Evolutionary conservation across 2,888 invertebrate genomes (phyloP).

Genomic region (Lamellibrachia columna): DNA sequence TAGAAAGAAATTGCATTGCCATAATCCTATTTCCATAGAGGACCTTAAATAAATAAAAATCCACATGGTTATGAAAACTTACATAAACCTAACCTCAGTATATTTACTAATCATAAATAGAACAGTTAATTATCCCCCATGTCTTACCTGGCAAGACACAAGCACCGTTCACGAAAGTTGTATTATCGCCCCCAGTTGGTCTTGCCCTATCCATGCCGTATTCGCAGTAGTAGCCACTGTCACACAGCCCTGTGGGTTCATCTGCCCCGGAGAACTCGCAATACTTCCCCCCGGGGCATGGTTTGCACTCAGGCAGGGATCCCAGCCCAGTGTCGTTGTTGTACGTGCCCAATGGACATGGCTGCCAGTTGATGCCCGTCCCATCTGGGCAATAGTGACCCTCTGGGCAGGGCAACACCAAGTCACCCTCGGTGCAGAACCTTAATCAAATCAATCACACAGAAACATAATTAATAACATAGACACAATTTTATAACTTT

Average conservation of each 20-base stretch:
- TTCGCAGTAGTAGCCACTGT: conserved; percentile 57
- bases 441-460: conserved; percentile 39
- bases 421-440: conserved; percentile 57
- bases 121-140: not conserved
- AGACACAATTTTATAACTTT: not conserved
- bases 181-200: conserved; percentile 47
- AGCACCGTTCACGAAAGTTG: conserved; percentile 42
- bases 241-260: conserved; percentile 51
- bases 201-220: conserved; percentile 56
- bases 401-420: conserved; percentile 51
- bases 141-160: conserved; percentile 42
- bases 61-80: not conserved
- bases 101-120: not conserved
- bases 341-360: conserved; percentile 58
- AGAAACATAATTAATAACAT: not conserved
- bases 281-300: conserved; percentile 59
- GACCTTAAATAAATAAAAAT: too few relatives aligned
- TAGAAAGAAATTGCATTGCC: too few relatives aligned
- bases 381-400: conserved; percentile 60
- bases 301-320: conserved; percentile 49
- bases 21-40: too few relatives aligned
- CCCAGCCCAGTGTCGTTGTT: conserved; percentile 55
- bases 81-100: not conserved
- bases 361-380: conserved; percentile 59
- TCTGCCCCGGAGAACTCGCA: conserved; percentile 48